Base-by-base conservation (phyloP, 1,140 invertebrate species). In the Camponotus vicinus region DNA sequence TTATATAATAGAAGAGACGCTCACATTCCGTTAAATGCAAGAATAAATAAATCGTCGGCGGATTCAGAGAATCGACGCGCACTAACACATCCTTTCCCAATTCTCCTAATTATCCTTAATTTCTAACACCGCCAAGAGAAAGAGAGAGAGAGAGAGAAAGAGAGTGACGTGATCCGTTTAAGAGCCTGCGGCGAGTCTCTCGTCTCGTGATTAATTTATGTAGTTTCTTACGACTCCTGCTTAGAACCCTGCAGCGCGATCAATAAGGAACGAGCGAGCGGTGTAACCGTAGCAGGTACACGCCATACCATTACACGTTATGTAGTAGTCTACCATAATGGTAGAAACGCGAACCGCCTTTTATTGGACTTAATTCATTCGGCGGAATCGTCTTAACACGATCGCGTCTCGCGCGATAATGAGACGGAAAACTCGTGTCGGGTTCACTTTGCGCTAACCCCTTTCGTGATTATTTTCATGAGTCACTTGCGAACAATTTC, bases 331-430 rank as follows among this genome's bases (percentile, higher is more conserved):
- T 40, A 52, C 27, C 27, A 37, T 59, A 59, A 73, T 52, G 7
- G 64, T 37, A 45, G 18, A 49, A 45, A 61, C 67, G 21, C 79
- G 42, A 9, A 45, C 13, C 61, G 61, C 18, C 64, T 86, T 88
- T 92, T 85, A 91, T 92, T 90, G 87, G 71, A 89, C 91, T 92
- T 92, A 91, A 93, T 92, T 92, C 67, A 61, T 67, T 57, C 76
- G 49, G 49, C 34, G 32, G 57, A 87, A 85, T 90, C 86, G 86
- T 40, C 57, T 86, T 66, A 86, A 92, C 75, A 88, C 76, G 61
- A 92, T 89, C 79, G 75, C 69, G 63, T 66, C 76, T 59, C 27
- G 75, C 71, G 71, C 27, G 77, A 71, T 73, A 83, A 83, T 45
- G 55, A 83, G 27, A 52, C 37, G 52, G 27, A 40, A 57, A 69